These are phyloP conservation scores for Stratiomys singularior DNA, from an alignment of 2,888 invertebrate genomes.

Conservation along the genomic window DNA sequence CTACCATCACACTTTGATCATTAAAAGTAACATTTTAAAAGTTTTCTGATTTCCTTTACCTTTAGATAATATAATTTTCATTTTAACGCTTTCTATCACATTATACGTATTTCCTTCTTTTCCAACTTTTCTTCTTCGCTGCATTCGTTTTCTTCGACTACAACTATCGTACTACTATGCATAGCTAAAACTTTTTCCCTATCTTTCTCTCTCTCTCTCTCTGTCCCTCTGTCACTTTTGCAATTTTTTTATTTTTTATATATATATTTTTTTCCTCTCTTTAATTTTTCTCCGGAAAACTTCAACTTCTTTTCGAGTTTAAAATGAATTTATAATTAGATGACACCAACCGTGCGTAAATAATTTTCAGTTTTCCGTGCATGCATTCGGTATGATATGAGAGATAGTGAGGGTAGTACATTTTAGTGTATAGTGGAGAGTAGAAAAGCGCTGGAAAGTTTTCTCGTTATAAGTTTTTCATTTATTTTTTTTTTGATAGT, in stretches of 20 bases:
- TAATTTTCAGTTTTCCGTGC: conserved; percentile 62
- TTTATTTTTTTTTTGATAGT: conserved; percentile 45
- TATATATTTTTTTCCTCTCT: conserved; percentile 17
- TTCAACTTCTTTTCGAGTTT: conserved; percentile 56
- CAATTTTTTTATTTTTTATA: conserved; percentile 38
- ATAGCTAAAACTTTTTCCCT: no score
- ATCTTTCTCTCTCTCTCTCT: not conserved
- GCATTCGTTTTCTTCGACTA: not conserved
- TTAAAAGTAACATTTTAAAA: conserved; percentile 19
- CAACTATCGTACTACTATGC: not conserved
- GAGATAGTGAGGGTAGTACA: no score
- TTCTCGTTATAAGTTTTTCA: conserved; percentile 66
- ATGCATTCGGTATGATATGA: conserved; percentile 47
- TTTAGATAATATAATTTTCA: not conserved
- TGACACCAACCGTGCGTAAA: conserved; percentile 67
- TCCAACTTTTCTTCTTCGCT: conserved; percentile 12
- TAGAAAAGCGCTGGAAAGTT: conserved; percentile 63
- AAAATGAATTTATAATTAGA: conserved; percentile 63
- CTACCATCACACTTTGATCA: conserved; percentile 13
- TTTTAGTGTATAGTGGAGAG: no score
- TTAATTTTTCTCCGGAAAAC: conserved; percentile 23
- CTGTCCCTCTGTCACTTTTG: not conserved
- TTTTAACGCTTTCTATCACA: not conserved
- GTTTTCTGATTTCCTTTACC: not conserved
- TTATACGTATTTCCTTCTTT: not conserved